These are phyloP conservation scores for Dolichallabes microphthalmus DNA, from an alignment of 2,113 vertebrate species.

Conservation along the genomic window DNA sequence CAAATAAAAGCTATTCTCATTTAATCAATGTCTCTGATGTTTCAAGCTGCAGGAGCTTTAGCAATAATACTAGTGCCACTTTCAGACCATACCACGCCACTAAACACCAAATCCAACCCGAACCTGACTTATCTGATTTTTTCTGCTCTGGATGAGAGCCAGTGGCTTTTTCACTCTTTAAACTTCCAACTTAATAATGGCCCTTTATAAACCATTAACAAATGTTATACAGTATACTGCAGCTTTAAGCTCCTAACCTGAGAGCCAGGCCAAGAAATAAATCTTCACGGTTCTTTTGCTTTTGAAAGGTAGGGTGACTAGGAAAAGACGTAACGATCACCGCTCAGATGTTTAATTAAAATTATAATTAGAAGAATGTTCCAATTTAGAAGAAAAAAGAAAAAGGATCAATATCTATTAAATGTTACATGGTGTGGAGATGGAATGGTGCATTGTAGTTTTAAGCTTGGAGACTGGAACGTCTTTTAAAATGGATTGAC, in stretches of 20 bases:
- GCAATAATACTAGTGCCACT: not conserved
- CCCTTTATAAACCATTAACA: slow-evolving; percentile 4
- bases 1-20: no score
- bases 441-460: not conserved
- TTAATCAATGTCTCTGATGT: not conserved
- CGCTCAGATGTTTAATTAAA: slow-evolving; percentile 27
- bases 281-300: not conserved
- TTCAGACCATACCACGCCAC: not conserved
- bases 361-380: slow-evolving; percentile 6
- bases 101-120: not conserved
- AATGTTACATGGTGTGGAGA: not conserved
- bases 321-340: not conserved
- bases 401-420: slow-evolving; percentile 19
- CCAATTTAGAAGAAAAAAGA: slow-evolving; percentile 32
- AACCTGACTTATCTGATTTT: not conserved
- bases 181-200: not conserved
- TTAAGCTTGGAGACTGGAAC: not conserved
- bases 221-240: slow-evolving; percentile 5
- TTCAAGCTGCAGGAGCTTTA: not conserved
- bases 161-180: not conserved
- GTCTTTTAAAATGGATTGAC: not conserved
- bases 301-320: not conserved
- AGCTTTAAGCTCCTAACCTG: slow-evolving; percentile 5
- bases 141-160: not conserved
- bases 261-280: not conserved